Evolutionary conservation across 2,797 vertebrate species (phyloP).

Genomic region (Argya squamiceps): DNA sequence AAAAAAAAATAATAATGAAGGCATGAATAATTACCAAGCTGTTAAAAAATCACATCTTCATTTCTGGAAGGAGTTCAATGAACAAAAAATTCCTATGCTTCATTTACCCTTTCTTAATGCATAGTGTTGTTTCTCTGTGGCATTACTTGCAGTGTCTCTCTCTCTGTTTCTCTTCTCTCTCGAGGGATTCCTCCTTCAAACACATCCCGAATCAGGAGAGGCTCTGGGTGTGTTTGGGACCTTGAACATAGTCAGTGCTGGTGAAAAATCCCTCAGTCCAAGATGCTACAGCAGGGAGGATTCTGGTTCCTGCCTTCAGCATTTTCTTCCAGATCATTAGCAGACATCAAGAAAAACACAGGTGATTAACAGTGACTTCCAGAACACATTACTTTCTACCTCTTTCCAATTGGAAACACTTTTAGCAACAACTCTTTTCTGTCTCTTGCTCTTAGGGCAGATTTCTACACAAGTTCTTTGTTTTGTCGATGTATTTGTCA

Average conservation of each 20-base stretch:
- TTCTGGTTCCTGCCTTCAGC: neutral
- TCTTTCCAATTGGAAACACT: neutral
- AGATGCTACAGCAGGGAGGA: neutral
- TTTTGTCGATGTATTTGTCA: neutral
- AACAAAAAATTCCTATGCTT: neutral
- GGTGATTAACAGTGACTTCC: neutral
- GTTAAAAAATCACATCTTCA: slow-evolving; percentile 14
- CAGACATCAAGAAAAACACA: neutral
- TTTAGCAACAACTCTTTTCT: neutral
- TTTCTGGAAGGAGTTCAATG: neutral
- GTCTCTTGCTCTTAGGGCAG: neutral
- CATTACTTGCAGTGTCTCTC: neutral
- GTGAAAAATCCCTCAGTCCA: neutral
- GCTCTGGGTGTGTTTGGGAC: neutral
- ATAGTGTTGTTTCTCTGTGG: neutral
- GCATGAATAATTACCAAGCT: neutral
- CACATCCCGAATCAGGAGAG: neutral
- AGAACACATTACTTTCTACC: neutral
- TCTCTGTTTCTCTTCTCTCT: neutral
- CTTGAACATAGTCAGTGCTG: neutral
- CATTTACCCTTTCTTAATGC: neutral
- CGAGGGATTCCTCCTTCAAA: neutral
- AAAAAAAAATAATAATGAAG: neutral
- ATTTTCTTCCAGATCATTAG: neutral
- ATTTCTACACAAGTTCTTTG: neutral